Evolutionary conservation across 2,797 vertebrate genomes (phyloP).

Genomic region (Clarias platycephalus): DNA sequence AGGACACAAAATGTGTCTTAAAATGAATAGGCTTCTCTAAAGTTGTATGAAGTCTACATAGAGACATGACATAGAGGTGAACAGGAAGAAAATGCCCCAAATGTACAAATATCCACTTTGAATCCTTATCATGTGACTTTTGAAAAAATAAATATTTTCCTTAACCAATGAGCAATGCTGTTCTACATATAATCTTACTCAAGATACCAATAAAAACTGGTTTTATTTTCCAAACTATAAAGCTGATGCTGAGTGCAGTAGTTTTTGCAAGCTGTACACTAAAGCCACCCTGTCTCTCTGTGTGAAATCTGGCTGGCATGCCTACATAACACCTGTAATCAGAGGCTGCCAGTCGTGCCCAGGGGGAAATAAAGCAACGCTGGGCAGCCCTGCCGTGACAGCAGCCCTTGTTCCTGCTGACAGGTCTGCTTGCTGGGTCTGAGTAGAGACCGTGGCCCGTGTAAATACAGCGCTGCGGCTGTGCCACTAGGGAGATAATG

Average conservation of each 20-base stretch:
- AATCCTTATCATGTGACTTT: background rate
- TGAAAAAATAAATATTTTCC: background rate
- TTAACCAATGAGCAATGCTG: background rate
- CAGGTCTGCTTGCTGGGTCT: constrained; percentile 72
- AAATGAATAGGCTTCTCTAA: constrained; percentile 23
- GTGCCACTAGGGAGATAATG: constrained; percentile 79
- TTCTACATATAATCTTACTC: background rate
- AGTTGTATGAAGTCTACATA: constrained; percentile 6
- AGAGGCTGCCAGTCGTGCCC: constrained; percentile 68
- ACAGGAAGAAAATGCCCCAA: background rate
- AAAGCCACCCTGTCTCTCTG: constrained; percentile 44
- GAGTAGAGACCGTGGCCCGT: constrained; percentile 59
- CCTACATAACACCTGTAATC: constrained; percentile 75
- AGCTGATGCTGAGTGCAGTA: constrained; percentile 16
- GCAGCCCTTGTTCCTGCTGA: constrained; percentile 70
- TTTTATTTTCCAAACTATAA: background rate
- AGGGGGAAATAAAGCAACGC: constrained; percentile 71
- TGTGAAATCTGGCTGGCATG: constrained; percentile 58
- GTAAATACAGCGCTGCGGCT: constrained; percentile 68
- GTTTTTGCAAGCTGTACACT: constrained; percentile 32
- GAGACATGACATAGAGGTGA: background rate
- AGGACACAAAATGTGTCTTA: constrained; percentile 18
- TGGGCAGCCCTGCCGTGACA: constrained; percentile 64
- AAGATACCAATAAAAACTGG: background rate
- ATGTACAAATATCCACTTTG: background rate